Conservation (phyloP, 2,888 invertebrate genomes). For the Ennomos fuscantarius region DNA sequence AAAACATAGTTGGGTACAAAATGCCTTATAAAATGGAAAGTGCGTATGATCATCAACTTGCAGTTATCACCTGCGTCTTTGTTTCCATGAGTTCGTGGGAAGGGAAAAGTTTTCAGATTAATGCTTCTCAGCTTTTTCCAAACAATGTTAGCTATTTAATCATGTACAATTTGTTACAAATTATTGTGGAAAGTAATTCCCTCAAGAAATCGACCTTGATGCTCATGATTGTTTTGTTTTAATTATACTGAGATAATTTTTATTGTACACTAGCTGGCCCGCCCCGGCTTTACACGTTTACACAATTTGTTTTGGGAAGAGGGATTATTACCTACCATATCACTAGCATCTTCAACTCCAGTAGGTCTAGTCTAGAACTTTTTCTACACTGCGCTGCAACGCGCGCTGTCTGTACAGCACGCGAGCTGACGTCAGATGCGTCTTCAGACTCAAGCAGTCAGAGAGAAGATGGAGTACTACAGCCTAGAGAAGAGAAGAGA, state of each 20-base stretch:
- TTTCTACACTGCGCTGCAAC: too few relatives aligned
- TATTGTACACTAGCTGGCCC: neutral
- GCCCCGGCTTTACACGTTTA: too few relatives aligned
- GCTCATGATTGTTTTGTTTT: slow-evolving; percentile 5
- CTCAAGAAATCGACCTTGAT: slow-evolving; percentile 17
- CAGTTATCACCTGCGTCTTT: slow-evolving; percentile 31
- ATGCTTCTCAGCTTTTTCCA: slow-evolving; percentile 12
- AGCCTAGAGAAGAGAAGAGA: slow-evolving; percentile 44
- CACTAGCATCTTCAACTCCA: slow-evolving; percentile 89
- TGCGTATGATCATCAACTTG: slow-evolving; percentile 23
- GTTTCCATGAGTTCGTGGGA: slow-evolving; percentile 38
- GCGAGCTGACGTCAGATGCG: slow-evolving; percentile 85
- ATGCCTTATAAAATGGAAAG: slow-evolving; percentile 36
- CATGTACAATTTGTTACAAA: slow-evolving; percentile 21
- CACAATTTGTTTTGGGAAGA: too few relatives aligned
- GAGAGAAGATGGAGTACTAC: slow-evolving; percentile 55
- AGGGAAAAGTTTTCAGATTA: slow-evolving; percentile 32
- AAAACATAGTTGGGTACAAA: slow-evolving; percentile 17
- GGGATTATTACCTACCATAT: slow-evolving; percentile 88
- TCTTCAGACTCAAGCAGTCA: slow-evolving; percentile 80
- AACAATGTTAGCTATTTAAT: slow-evolving; percentile 33
- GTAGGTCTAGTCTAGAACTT: slow-evolving; percentile 85
- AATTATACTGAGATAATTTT: neutral
- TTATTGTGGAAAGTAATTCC: slow-evolving; percentile 30
- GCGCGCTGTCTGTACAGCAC: slow-evolving; percentile 87